Conservation (phyloP, 2,888 invertebrate genomes). For the Drosophila affinis region DNA sequence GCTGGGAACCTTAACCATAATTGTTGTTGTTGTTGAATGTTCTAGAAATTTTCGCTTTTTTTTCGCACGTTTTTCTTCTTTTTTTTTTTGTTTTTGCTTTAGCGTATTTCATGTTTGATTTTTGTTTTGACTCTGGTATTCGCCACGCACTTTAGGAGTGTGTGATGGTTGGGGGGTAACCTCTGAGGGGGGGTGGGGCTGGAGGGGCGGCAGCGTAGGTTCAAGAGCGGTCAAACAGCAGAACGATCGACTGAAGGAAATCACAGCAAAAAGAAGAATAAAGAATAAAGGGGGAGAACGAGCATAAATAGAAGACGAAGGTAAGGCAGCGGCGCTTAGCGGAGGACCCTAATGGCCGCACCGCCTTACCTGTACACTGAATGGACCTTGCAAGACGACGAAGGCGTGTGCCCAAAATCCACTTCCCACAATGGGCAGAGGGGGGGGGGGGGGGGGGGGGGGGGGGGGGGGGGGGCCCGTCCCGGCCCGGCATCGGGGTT, state of each 20-base stretch:
- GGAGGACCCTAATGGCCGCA: background rate
- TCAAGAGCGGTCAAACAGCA: background rate
- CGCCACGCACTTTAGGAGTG: conserved; percentile 23
- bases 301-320: background rate
- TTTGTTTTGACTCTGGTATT: conserved; percentile 71
- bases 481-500: background rate
- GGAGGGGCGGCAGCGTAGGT: background rate
- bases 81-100: conserved; percentile 40
- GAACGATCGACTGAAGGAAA: background rate
- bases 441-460: background rate
- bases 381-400: background rate
- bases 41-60: conserved; percentile 69
- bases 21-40: conserved; percentile 36
- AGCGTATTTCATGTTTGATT: conserved; percentile 54
- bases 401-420: conserved; percentile 1
- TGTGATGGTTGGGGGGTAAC: background rate
- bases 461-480: background rate
- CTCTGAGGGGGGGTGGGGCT: background rate
- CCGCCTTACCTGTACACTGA: background rate
- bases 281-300: background rate
- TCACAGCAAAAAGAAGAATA: background rate
- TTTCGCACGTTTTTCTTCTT: conserved; percentile 66
- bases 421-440: background rate
- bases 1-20: conserved; percentile 62
- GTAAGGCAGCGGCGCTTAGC: background rate